Conservation (phyloP, 2,888 invertebrate species). For the Erebia epiphron region DNA sequence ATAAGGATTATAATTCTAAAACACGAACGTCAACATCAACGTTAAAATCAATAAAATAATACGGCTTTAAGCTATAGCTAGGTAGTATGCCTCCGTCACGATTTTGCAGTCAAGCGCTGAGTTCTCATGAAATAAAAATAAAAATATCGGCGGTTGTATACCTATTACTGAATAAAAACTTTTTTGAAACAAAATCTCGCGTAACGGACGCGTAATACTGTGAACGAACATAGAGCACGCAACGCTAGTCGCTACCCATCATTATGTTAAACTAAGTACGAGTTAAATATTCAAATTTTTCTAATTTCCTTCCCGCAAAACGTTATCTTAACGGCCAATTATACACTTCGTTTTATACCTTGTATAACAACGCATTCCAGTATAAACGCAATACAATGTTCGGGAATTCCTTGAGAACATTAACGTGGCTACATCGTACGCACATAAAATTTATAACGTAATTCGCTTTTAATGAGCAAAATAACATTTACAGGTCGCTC, state of each 20-base stretch:
- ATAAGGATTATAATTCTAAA: too few relatives aligned
- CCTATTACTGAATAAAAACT: neutral
- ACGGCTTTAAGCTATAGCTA: too few relatives aligned
- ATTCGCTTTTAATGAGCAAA: slow-evolving; percentile 73
- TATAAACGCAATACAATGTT: slow-evolving; percentile 58
- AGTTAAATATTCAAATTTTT: slow-evolving; percentile 26
- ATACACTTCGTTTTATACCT: slow-evolving; percentile 30
- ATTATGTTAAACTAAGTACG: slow-evolving; percentile 2
- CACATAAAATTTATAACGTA: slow-evolving; percentile 73
- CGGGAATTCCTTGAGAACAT: slow-evolving; percentile 59
- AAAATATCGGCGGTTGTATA: neutral
- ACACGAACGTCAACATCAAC: too few relatives aligned
- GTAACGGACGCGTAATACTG: neutral
- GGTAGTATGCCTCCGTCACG: neutral
- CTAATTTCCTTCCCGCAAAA: slow-evolving; percentile 23
- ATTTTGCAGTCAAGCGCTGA: neutral
- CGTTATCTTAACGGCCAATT: slow-evolving; percentile 33
- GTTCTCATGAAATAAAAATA: neutral
- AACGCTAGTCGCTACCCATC: neutral
- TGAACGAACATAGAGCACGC: slow-evolving; percentile 24
- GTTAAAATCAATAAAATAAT: too few relatives aligned
- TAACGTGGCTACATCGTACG: slow-evolving; percentile 62
- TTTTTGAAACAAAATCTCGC: neutral
- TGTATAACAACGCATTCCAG: slow-evolving; percentile 41
- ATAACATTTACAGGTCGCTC: slow-evolving; percentile 76